These are phyloP conservation scores for Agrilus planipennis DNA, from an alignment of 1,140 invertebrate genomes.

Conservation along the genomic window DNA sequence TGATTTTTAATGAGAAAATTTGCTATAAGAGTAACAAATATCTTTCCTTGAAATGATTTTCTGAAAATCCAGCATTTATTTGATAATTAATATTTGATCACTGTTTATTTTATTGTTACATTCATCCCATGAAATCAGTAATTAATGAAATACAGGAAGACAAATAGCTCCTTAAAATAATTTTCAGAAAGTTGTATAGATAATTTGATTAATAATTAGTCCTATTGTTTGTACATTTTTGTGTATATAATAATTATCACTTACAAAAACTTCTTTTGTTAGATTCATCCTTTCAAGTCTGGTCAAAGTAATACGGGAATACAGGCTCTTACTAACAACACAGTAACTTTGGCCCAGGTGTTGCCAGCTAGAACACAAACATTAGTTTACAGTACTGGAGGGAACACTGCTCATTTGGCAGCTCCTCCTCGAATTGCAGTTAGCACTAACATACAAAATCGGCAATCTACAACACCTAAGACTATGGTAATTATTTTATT, in stretches of 20 bases:
- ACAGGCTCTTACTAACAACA: slow-evolving; percentile 25
- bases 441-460: slow-evolving; percentile 20
- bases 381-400: slow-evolving; percentile 28
- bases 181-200: slow-evolving; percentile 2
- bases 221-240: no score
- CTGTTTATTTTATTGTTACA: no score
- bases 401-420: slow-evolving; percentile 22
- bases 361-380: slow-evolving; percentile 29
- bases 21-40: no score
- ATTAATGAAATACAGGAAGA: no score
- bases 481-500: slow-evolving; percentile 17
- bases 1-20: no score
- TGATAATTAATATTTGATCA: no score
- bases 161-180: no score
- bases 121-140: no score
- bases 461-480: slow-evolving; percentile 16
- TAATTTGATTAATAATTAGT: slow-evolving; percentile 1
- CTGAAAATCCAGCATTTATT: no score
- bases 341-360: slow-evolving; percentile 30
- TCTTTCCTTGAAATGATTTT: no score
- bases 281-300: slow-evolving; percentile 30
- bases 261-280: slow-evolving; percentile 5
- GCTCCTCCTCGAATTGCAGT: slow-evolving; percentile 24
- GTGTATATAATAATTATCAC: no score
- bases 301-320: slow-evolving; percentile 18